phyloP scores from a whole-genome alignment of 2,888 invertebrate genomes.

The Brachypalpus laphriformis region DNA sequence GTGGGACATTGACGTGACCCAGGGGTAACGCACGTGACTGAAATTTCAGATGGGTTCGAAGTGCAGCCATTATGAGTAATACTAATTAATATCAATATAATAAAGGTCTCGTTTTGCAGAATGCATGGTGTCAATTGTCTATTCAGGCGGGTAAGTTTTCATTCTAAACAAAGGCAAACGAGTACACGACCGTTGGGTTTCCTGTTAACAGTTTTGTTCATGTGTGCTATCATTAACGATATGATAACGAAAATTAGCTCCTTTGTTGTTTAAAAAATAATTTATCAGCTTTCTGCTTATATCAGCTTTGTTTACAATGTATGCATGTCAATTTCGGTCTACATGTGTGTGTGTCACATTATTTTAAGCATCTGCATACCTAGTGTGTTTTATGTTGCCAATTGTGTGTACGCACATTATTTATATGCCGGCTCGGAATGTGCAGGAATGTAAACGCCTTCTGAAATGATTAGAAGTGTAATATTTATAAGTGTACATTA shows the following conservation, averaged over 20 bases:
- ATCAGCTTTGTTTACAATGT: no score
- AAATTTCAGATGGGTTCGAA: background rate
- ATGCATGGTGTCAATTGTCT: background rate
- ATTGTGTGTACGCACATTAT: no score
- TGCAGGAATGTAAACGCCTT: no score
- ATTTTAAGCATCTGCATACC: background rate
- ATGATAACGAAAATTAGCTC: background rate
- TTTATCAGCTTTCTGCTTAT: background rate
- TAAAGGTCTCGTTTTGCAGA: background rate
- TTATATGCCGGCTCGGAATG: no score
- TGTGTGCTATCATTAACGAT: background rate
- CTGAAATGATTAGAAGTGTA: no score
- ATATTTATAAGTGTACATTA: no score
- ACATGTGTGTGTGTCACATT: background rate
- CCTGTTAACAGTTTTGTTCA: background rate
- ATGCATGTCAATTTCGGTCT: background rate
- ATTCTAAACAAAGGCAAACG: background rate
- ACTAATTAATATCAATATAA: no score
- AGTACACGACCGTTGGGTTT: background rate
- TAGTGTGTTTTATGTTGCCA: no score
- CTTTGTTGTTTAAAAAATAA: background rate
- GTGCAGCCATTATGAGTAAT: no score
- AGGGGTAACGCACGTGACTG: background rate
- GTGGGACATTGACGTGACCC: background rate
- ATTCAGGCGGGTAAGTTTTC: background rate